Evolutionary conservation across 2,797 vertebrate species (phyloP), one percentile per base, ranked within the genome.

Genomic region (Sebastes vulpes): DNA sequence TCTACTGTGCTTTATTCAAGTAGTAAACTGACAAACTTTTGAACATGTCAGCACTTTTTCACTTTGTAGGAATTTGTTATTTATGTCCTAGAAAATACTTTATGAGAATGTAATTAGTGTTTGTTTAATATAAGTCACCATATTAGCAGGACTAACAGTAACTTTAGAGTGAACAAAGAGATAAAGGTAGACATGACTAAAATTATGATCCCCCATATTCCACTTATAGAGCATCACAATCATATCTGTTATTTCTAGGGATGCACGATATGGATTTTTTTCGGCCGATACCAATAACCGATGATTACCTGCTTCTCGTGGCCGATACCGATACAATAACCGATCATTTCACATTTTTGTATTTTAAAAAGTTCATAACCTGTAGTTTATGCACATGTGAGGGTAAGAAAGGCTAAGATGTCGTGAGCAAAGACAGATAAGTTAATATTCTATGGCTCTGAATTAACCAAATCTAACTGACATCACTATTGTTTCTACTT

Each of bases 1-100:
- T 89, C 80, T 61, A 58, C 71, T 87, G 67, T 69, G 79, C 42
- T 82, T 88, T 81, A 65, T 85, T 87, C 73, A 72, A 86, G 76
- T 68, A 60, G 65, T 81, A 79, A 87, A 84, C 81, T 65, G 35
- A 72, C 72, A 83, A 89, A 84, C 72, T 74, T 90, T 85, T 67
- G 18, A 81, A 70, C 14, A 1, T 72, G 53, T 87, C 72, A 80
- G 79, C 73, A 67, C 61, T 70, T 86, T 72, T 75, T 48, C 3
- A 56, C 52, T 75, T 75, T 73, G 18, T 31, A 38, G 26, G n/a
- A 42, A 46, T 70, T 68, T 81, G 75, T 69, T 53, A 26, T 21
- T 75, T 14, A 63, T 77, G 65, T 72, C 54, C 29, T 29, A 56
- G 6, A 68, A 26, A 71, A 12, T 23, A 58, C n/a, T 72, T 66